Conservation (phyloP, 1,140 invertebrate genomes). For the Drosophila pallidifrons region DNA sequence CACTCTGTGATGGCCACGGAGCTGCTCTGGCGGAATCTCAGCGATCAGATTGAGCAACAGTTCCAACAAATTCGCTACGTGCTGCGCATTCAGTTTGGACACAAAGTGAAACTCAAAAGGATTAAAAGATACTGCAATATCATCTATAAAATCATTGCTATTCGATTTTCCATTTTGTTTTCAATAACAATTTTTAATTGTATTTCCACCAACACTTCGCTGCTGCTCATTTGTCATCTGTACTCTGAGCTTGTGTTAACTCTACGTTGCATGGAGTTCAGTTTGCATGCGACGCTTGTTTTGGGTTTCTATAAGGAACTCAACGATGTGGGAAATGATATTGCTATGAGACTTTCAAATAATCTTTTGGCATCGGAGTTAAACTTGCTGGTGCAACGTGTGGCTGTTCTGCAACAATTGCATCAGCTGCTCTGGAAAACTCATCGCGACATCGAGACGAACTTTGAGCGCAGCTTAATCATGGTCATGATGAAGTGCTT, state of each 20-base stretch:
- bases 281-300: slow-evolving; percentile 14
- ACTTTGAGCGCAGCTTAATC: slow-evolving; percentile 24
- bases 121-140: slow-evolving; percentile 4
- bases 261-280: slow-evolving; percentile 34
- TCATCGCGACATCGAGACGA: slow-evolving; percentile 25
- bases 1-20: slow-evolving; percentile 26
- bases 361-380: not conserved
- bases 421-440: slow-evolving; percentile 32
- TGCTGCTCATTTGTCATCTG: slow-evolving; percentile 22
- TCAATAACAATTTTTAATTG: slow-evolving; percentile 14
- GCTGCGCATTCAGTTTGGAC: slow-evolving; percentile 7
- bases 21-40: slow-evolving; percentile 22
- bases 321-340: not conserved
- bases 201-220: not conserved
- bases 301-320: slow-evolving; percentile 36
- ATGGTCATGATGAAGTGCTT: slow-evolving; percentile 32
- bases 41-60: slow-evolving; percentile 16
- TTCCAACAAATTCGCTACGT: slow-evolving; percentile 13
- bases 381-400: not conserved
- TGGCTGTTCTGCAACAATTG: slow-evolving; percentile 22
- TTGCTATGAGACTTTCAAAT: not conserved
- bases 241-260: slow-evolving; percentile 39
- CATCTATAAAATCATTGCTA: slow-evolving; percentile 5
- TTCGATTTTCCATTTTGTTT: not conserved
- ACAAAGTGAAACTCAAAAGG: not conserved